Evolutionary conservation across 2,113 vertebrate genomes (phyloP).

Genomic region (Corvus moneduloides): DNA sequence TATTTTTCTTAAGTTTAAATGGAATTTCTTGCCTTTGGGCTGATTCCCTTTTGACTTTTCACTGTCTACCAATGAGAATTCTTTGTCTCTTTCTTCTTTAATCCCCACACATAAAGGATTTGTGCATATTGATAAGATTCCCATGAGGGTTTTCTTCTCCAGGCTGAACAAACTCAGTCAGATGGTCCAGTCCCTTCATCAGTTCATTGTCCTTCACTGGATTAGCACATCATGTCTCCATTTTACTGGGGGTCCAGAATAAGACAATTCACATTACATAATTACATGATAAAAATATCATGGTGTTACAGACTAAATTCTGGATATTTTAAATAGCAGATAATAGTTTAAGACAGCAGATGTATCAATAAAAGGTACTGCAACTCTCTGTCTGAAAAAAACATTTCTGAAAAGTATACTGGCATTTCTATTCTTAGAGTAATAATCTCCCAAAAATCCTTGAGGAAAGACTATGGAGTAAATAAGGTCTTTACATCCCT

Average conservation of each 20-base stretch:
- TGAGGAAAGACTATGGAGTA: background rate
- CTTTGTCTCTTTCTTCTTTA: background rate
- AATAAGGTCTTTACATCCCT: background rate
- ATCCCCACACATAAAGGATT: background rate
- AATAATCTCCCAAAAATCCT: background rate
- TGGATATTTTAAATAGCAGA: background rate
- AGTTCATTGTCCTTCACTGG: background rate
- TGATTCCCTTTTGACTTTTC: background rate
- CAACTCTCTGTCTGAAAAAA: background rate
- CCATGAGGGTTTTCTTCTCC: background rate
- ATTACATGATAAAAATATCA: background rate
- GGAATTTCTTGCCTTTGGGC: background rate
- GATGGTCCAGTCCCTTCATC: background rate
- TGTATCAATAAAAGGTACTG: background rate
- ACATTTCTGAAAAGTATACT: background rate
- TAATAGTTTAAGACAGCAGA: background rate
- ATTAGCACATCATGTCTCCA: background rate
- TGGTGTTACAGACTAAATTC: background rate
- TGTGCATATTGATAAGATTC: background rate
- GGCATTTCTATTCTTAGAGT: background rate
- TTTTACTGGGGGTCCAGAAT: background rate
- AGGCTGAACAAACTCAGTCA: background rate
- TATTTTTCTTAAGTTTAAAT: background rate
- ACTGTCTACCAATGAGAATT: background rate
- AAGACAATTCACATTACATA: background rate